Evolutionary conservation across 2,113 vertebrate species (phyloP).

Genomic region (Pomatostomus ruficeps): DNA sequence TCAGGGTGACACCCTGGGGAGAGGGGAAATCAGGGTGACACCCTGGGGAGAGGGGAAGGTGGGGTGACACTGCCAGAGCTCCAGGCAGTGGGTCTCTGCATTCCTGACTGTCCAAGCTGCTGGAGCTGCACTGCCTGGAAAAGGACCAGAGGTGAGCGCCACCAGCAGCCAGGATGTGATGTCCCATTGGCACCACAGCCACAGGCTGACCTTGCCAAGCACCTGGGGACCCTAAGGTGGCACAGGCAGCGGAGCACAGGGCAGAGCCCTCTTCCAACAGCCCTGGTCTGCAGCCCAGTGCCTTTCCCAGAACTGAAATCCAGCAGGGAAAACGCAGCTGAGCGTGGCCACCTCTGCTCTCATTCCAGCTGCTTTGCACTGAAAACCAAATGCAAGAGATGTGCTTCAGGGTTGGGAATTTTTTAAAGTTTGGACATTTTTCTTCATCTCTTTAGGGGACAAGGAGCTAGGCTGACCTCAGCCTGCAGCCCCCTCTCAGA

Average conservation of each 20-base stretch:
- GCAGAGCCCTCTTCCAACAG: neutral
- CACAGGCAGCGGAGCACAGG: neutral
- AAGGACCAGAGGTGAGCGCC: neutral
- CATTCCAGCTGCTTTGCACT: neutral
- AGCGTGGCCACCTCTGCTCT: neutral
- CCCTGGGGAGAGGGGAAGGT: neutral
- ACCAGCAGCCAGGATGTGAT: neutral
- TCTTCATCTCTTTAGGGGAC: neutral
- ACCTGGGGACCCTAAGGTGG: rapidly evolving
- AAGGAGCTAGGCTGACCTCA: neutral
- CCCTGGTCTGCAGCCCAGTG: neutral
- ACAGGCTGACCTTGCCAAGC: rapidly evolving
- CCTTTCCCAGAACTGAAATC: neutral
- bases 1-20: neutral
- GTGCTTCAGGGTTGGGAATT: neutral
- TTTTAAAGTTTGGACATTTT: neutral
- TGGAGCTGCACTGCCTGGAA: neutral
- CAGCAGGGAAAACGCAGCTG: neutral
- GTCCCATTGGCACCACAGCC: rapidly evolving
- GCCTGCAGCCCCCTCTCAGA: neutral
- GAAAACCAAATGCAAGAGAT: neutral
- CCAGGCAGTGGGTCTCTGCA: neutral
- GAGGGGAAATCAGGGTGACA: neutral
- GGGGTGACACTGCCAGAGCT: neutral
- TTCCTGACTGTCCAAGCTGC: neutral